phyloP scores from a whole-genome alignment of 1,140 invertebrate genomes.

The Mercenaria mercenaria region DNA sequence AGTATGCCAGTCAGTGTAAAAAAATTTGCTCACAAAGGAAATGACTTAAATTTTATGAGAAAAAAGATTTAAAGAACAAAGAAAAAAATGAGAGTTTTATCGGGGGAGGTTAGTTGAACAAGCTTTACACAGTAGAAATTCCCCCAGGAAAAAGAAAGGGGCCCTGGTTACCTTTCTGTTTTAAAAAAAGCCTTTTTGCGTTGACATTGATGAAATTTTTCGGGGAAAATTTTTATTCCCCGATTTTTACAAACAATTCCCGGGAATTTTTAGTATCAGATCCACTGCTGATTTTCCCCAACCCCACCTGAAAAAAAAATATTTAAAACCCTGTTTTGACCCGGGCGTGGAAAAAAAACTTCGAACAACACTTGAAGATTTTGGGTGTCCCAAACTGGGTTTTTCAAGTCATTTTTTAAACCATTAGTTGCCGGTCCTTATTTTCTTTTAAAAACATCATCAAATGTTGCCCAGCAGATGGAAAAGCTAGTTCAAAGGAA shows the following conservation, averaged over 20 bases:
- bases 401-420: slow-evolving; percentile 77
- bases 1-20: slow-evolving; percentile 65
- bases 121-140: neutral
- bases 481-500: slow-evolving; percentile 76
- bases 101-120: neutral
- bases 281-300: slow-evolving; percentile 71
- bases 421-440: slow-evolving; percentile 83
- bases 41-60: slow-evolving; percentile 55
- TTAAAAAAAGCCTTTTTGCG: slow-evolving; percentile 60
- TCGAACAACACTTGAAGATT: slow-evolving; percentile 91
- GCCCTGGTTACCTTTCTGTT: slow-evolving; percentile 23
- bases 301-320: slow-evolving; percentile 44
- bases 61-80: slow-evolving; percentile 19
- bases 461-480: slow-evolving; percentile 80
- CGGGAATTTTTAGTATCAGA: slow-evolving; percentile 70
- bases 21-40: slow-evolving; percentile 52
- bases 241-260: slow-evolving; percentile 43
- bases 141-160: neutral
- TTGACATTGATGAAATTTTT: slow-evolving; percentile 71
- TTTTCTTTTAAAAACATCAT: slow-evolving; percentile 85
- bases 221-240: slow-evolving; percentile 64
- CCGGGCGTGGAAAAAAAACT: slow-evolving; percentile 93
- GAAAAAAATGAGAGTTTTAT: slow-evolving; percentile 24
- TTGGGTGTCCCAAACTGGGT: slow-evolving; percentile 89
- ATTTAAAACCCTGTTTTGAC: slow-evolving; percentile 87